These are phyloP conservation scores for Clistopyga incitator DNA, from an alignment of 2,888 invertebrate genomes.

Conservation along the genomic window DNA sequence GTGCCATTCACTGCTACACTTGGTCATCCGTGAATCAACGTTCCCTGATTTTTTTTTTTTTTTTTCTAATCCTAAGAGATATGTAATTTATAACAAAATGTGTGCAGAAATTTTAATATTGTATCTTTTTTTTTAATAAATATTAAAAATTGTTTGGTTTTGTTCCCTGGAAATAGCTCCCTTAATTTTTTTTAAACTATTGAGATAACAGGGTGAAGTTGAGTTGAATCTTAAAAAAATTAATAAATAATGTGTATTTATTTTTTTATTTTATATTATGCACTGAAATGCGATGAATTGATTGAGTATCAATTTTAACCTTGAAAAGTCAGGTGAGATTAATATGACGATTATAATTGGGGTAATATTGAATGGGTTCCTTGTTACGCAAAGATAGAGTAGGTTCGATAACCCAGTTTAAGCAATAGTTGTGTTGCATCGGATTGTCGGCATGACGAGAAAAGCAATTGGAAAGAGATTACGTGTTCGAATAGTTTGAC, in stretches of 20 bases:
- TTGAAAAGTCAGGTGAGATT: background rate
- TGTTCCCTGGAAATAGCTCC: no score
- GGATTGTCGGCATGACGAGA: conserved; percentile 41
- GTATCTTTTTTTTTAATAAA: no score
- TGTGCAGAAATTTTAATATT: no score
- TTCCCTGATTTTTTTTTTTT: background rate
- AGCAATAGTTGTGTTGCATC: conserved; percentile 72
- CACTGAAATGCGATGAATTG: background rate
- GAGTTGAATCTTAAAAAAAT: no score
- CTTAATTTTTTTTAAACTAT: no score
- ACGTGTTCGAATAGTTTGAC: conserved; percentile 62
- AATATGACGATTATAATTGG: background rate
- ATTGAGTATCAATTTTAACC: background rate
- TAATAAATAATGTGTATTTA: no score
- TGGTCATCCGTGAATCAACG: background rate
- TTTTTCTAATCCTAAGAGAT: background rate
- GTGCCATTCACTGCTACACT: background rate
- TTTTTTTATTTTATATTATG: background rate
- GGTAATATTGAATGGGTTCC: background rate
- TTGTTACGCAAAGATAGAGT: conserved; percentile 69
- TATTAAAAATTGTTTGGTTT: no score
- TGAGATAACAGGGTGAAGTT: no score
- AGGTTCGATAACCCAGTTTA: conserved; percentile 45
- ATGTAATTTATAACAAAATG: no score
- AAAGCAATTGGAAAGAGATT: conserved; percentile 42